Percentiles rank a stretch among this genome's conserved stretches.
These are phyloP conservation scores for Frankliniella intonsa DNA, from an alignment of 2,888 invertebrate species.

Conservation along the genomic window DNA sequence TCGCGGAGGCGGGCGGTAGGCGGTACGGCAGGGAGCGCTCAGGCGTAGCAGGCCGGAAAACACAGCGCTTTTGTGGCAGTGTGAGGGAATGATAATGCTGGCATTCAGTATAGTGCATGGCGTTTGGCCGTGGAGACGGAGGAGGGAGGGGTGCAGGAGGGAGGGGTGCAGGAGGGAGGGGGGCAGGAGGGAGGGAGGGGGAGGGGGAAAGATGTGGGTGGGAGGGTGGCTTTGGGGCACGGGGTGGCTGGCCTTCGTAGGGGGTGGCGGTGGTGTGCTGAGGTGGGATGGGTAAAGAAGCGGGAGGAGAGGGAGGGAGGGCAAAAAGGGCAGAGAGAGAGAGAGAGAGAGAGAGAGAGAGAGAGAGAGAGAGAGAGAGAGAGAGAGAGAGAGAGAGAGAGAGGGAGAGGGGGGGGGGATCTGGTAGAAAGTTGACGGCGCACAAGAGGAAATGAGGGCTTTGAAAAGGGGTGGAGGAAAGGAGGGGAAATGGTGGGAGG, in stretches of 20 bases:
- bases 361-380: too few relatives aligned
- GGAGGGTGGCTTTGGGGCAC: too few relatives aligned
- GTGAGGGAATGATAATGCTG: conserved; percentile 16
- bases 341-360: too few relatives aligned
- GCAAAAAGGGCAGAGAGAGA: neutral
- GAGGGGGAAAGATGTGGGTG: neutral
- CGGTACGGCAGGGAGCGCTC: neutral
- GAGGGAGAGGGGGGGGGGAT: neutral
- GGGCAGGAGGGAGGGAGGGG: neutral
- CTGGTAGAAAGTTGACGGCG: neutral
- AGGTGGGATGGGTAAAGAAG: too few relatives aligned
- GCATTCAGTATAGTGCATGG: conserved; percentile 12
- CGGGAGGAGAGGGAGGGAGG: neutral
- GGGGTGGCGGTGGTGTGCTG: too few relatives aligned
- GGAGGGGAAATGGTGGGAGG: too few relatives aligned
- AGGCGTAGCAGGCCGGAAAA: neutral
- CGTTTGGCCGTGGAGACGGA: neutral
- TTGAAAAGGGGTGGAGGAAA: neutral
- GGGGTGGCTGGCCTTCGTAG: too few relatives aligned
- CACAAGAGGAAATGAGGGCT: neutral
- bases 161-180: too few relatives aligned
- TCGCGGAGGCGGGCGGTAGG: neutral
- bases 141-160: too few relatives aligned
- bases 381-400: neutral
- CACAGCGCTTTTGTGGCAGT: neutral